Evolutionary conservation across 2,888 invertebrate genomes (phyloP), one percentile per base, ranked within the genome.

Genomic region (Meganola albula): DNA sequence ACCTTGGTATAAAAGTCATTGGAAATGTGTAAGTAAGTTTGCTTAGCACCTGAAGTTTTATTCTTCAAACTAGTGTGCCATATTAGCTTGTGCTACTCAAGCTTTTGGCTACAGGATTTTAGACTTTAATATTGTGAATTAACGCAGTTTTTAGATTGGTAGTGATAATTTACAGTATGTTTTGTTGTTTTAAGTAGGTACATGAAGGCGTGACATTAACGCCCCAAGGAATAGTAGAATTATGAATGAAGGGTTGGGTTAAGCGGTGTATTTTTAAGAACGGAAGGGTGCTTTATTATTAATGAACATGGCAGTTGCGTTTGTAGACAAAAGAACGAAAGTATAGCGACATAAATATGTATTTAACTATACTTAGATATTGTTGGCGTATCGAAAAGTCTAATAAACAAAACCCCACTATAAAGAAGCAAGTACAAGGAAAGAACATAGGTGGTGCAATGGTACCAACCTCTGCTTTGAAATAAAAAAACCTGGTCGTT

Each of bases 171-270:
- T n/a, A n/a, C n/a, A n/a, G n/a, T n/a, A n/a, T 66, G 68, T 65
- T 62, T 58, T 72, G 74, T 77, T 77, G 72, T 72, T 68, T 55
- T 63, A 68, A 73, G 71, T 71, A 69, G 59, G 72, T 59, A 58
- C 63, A n/a, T 63, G 63, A 68, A 85, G 84, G 84, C 84, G 84
- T 83, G 80, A 84, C 80, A 80, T 82, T 85, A 68, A 65, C 83
- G 76, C 83, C 79, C 70, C 69, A 51, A 53, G 68, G 76, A 74
- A 70, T 73, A 72, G 70, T 69, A 53, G 76, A 82, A 80, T 82
- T 73, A 79, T 78, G 61, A 55, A 78, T 75, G 77, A 80, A 78
- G 83, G 75, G 78, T 72, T 70, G 73, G 80, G 74, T 77, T 74
- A 78, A 82, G 71, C 71, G 65, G 58, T 57, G 63, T 65, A 53